These are phyloP conservation scores for Crenuchus spilurus DNA, from an alignment of 2,797 vertebrate species.

Conservation along the genomic window DNA sequence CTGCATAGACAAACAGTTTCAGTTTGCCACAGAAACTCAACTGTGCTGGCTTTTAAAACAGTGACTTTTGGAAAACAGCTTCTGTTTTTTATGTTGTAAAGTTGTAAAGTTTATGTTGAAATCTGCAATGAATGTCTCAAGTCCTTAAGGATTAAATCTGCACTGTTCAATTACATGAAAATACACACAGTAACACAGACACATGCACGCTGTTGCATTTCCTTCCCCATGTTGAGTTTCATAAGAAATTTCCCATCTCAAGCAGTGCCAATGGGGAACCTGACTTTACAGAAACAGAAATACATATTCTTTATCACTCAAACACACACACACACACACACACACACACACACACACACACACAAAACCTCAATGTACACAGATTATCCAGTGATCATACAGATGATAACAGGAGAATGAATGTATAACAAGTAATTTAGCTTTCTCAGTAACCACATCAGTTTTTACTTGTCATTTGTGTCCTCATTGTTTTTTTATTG, in stretches of 20 bases:
- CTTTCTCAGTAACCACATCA: constrained; percentile 20
- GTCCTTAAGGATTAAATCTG: constrained; percentile 75
- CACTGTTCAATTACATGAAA: constrained; percentile 69
- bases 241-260: constrained; percentile 17
- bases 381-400: not conserved
- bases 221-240: not conserved
- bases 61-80: constrained; percentile 79
- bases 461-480: constrained; percentile 3
- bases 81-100: constrained; percentile 30
- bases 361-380: not conserved
- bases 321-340: constrained; percentile 20
- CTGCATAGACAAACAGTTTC: constrained; percentile 81
- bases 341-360: constrained; percentile 4
- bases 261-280: constrained; percentile 22
- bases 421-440: constrained; percentile 39
- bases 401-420: constrained; percentile 40
- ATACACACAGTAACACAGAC: constrained; percentile 29
- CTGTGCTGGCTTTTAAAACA: constrained; percentile 86
- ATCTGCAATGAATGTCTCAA: constrained; percentile 79
- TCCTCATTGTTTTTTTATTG: not conserved
- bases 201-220: constrained; percentile 6
- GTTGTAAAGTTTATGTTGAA: constrained; percentile 77
- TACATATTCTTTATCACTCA: not conserved
- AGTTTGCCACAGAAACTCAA: constrained; percentile 92
- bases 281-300: constrained; percentile 11